These are phyloP conservation scores for Microlaimidae sp. DNA, from an alignment of 2,888 invertebrate species.

Conservation along the genomic window DNA sequence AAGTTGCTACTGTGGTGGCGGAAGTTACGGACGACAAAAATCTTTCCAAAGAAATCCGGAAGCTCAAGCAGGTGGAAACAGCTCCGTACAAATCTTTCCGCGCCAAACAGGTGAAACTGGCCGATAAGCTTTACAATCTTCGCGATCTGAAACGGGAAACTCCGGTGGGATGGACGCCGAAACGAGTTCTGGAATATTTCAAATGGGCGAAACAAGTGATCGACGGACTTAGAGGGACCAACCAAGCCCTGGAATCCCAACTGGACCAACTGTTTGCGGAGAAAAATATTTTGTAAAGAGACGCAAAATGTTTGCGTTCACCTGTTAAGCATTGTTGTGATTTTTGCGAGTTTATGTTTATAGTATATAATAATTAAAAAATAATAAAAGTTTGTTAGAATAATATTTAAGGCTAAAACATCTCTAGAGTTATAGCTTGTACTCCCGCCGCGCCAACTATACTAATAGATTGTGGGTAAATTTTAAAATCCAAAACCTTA, in stretches of 20 bases:
- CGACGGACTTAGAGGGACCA: conserved; percentile 49
- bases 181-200: conserved; percentile 49
- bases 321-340: too few relatives aligned
- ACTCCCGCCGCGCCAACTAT: too few relatives aligned
- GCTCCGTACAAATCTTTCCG: conserved; percentile 44
- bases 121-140: conserved; percentile 64
- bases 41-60: conserved; percentile 47
- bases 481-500: too few relatives aligned
- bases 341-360: too few relatives aligned
- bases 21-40: conserved; percentile 56
- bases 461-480: too few relatives aligned
- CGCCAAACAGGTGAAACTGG: conserved; percentile 59
- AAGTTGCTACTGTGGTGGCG: conserved; percentile 16
- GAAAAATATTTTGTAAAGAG: not conserved
- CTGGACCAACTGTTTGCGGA: conserved; percentile 44
- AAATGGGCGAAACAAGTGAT: conserved; percentile 53
- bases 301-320: too few relatives aligned
- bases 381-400: too few relatives aligned
- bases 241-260: conserved; percentile 45
- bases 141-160: conserved; percentile 48
- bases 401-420: too few relatives aligned
- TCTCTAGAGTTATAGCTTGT: too few relatives aligned
- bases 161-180: conserved; percentile 23
- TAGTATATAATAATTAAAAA: too few relatives aligned
- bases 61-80: conserved; percentile 50